Evolutionary conservation across 2,888 invertebrate species (phyloP).

Genomic region (Dicranocentrus wangi): DNA sequence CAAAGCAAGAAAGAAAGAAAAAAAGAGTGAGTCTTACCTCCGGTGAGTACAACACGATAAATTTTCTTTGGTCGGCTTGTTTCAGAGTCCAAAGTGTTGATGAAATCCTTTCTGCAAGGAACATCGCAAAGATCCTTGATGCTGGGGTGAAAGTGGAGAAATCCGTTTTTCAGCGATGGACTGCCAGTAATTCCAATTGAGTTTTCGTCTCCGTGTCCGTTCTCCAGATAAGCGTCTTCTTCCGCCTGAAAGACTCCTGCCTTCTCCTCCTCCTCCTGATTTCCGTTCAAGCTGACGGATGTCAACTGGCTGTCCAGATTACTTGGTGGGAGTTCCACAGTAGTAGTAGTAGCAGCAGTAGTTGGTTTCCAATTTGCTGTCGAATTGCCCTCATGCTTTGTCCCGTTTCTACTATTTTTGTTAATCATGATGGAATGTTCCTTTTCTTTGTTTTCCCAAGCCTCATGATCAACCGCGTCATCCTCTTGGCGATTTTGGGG

Average conservation of each 20-base stretch:
- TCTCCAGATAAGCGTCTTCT: background rate
- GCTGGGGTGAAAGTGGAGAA: constrained; percentile 54
- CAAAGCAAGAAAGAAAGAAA: too few species aligned
- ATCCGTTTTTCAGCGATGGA: constrained; percentile 56
- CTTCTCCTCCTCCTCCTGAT: background rate
- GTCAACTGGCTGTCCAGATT: background rate
- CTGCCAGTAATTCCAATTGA: background rate
- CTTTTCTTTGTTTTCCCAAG: constrained; percentile 7
- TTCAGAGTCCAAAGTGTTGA: constrained; percentile 59
- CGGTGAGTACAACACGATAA: constrained; percentile 90
- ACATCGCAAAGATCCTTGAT: constrained; percentile 58
- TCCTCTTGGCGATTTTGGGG: background rate
- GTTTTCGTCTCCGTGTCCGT: constrained; percentile 26
- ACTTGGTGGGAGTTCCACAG: background rate
- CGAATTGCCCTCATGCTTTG: constrained; percentile 2
- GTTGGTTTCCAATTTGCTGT: constrained; percentile 2
- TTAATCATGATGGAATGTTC: constrained; percentile 50
- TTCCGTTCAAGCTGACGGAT: constrained; percentile 7
- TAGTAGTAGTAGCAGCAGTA: too few species aligned
- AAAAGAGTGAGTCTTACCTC: constrained; percentile 80
- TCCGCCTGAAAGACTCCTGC: background rate
- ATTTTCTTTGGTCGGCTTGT: constrained; percentile 78
- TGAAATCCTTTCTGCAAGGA: constrained; percentile 57
- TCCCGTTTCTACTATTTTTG: constrained; percentile 18
- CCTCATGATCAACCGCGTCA: too few species aligned